A percentile compares a stretch with the other conserved stretches of the same genome.
Conservation (phyloP, 2,888 invertebrate genomes). For the Cryptus armator region DNA sequence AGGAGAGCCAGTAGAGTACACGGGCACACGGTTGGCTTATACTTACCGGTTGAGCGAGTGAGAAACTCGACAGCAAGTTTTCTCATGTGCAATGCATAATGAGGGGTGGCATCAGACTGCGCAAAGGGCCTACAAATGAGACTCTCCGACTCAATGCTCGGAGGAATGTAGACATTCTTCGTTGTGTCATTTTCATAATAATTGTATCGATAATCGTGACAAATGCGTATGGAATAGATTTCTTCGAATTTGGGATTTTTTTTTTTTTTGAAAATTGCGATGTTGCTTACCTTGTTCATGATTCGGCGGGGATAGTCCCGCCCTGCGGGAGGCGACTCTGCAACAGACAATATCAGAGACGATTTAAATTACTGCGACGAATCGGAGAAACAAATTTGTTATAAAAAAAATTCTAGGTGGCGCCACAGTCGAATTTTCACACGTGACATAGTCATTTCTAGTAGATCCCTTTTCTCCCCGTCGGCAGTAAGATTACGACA, state of each 20-base stretch:
- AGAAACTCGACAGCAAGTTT: slow-evolving; percentile 82
- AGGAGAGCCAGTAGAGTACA: slow-evolving; percentile 30
- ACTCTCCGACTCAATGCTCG: slow-evolving; percentile 46
- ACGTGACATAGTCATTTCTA: too few species aligned
- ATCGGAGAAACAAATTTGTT: not conserved
- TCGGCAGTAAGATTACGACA: slow-evolving; percentile 10
- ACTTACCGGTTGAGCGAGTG: slow-evolving; percentile 53
- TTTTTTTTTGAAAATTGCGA: not conserved
- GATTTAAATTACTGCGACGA: not conserved
- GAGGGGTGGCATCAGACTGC: slow-evolving; percentile 81
- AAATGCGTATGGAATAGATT: not conserved
- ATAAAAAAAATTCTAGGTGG: too few species aligned
- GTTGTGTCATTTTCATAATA: not conserved
- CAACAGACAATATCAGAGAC: slow-evolving; percentile 74
- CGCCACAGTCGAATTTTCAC: too few species aligned
- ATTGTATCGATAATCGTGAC: not conserved
- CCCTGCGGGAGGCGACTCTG: slow-evolving; percentile 83
- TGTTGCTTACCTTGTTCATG: slow-evolving; percentile 85
- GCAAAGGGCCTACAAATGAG: slow-evolving; percentile 84
- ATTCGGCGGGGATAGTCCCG: slow-evolving; percentile 84
- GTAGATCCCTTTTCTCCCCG: not conserved
- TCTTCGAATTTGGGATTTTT: not conserved
- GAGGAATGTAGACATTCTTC: not conserved
- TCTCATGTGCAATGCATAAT: slow-evolving; percentile 85
- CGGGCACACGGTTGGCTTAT: not conserved